phyloP scores from a whole-genome alignment of 2,888 invertebrate genomes.

The Disparrhopalites patrizii region DNA sequence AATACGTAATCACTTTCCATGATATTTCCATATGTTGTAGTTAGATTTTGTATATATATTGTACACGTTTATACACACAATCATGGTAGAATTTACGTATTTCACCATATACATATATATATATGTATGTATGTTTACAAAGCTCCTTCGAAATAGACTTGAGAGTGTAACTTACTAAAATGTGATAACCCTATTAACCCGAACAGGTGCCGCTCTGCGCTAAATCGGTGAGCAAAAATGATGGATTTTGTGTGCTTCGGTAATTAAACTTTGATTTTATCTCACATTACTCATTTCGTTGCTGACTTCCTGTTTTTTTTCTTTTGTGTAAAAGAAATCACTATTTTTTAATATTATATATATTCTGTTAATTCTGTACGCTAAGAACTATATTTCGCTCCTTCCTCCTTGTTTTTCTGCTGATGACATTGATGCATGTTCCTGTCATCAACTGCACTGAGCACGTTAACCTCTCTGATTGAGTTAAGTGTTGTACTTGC shows the following conservation, averaged over 20 bases:
- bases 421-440: slow-evolving; percentile 17
- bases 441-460: slow-evolving; percentile 11
- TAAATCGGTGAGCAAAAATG: slow-evolving; percentile 85
- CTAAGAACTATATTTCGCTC: neutral
- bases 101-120: neutral
- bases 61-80: neutral
- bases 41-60: neutral
- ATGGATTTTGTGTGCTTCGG: slow-evolving; percentile 93
- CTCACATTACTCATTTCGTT: slow-evolving; percentile 41
- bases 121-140: neutral
- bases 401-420: slow-evolving; percentile 4
- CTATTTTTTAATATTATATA: slow-evolving; percentile 5
- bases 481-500: neutral
- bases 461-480: slow-evolving; percentile 8
- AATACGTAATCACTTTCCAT: neutral
- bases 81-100: neutral
- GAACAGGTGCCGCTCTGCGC: slow-evolving; percentile 87
- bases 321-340: too few relatives aligned
- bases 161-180: slow-evolving; percentile 23
- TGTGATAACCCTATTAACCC: slow-evolving; percentile 56
- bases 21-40: neutral
- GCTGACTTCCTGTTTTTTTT: slow-evolving; percentile 20
- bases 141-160: neutral
- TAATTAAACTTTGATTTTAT: slow-evolving; percentile 56
- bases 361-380: neutral